phyloP scores from a whole-genome alignment of 2,113 vertebrate genomes.

The Dicerorhinus sumatrensis region DNA sequence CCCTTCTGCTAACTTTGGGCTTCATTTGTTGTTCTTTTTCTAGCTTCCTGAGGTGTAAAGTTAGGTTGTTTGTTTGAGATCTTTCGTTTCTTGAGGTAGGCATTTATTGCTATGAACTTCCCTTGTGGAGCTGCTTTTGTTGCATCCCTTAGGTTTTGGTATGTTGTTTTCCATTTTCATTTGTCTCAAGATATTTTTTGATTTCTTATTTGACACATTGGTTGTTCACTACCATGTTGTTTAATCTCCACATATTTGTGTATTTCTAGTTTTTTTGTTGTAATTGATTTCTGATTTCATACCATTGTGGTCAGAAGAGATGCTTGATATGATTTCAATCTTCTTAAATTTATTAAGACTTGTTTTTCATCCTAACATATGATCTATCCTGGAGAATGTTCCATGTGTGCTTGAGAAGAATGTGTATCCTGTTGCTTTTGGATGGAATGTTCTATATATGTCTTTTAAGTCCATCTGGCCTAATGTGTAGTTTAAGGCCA shows the following conservation, averaged over 20 bases:
- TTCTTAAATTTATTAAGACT: not conserved
- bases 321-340: not conserved
- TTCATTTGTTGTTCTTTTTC: not conserved
- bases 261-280: not conserved
- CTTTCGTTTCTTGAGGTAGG: not conserved
- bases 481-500: not conserved
- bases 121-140: no score
- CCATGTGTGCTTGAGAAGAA: not conserved
- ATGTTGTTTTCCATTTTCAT: no score
- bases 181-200: no score
- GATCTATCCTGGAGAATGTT: not conserved
- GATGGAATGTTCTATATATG: not conserved
- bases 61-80: not conserved
- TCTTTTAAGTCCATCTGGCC: not conserved
- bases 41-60: not conserved
- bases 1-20: not conserved
- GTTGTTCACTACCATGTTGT: no score
- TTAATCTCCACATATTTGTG: not conserved
- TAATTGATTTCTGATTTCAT: not conserved
- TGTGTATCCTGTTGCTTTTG: not conserved
- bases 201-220: no score
- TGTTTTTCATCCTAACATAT: not conserved
- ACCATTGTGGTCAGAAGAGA: not conserved
- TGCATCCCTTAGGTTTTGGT: no score
- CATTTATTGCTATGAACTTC: not conserved